These are phyloP conservation scores for Drosophila guanche DNA, from an alignment of 1,140 invertebrate genomes.

Conservation along the genomic window DNA sequence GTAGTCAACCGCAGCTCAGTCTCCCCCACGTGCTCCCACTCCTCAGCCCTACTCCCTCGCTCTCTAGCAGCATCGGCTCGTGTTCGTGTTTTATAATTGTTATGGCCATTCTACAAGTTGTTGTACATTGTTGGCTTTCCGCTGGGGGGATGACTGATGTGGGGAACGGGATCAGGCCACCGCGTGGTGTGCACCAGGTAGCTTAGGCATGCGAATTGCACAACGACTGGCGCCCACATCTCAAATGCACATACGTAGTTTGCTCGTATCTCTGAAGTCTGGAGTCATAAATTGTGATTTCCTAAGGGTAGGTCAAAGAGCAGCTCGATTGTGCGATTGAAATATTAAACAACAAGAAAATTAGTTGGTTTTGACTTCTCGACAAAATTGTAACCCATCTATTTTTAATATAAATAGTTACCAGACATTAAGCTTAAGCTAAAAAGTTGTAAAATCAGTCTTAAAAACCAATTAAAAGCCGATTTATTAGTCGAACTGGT, in stretches of 20 bases:
- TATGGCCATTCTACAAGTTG: slow-evolving; percentile 60
- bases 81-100: slow-evolving; percentile 63
- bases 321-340: no score
- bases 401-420: no score
- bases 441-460: no score
- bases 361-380: no score
- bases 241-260: slow-evolving; percentile 7
- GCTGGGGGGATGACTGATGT: neutral
- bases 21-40: slow-evolving; percentile 14
- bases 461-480: no score
- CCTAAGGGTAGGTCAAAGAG: no score
- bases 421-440: no score
- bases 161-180: no score
- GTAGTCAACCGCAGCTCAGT: slow-evolving; percentile 60
- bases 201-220: slow-evolving; percentile 46
- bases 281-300: neutral
- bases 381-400: no score
- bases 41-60: neutral
- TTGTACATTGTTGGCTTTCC: slow-evolving; percentile 42
- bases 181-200: slow-evolving; percentile 5
- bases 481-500: no score
- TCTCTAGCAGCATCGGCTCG: slow-evolving; percentile 5
- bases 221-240: slow-evolving; percentile 38
- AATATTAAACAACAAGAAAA: no score
- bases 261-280: slow-evolving; percentile 13